These are phyloP conservation scores for Syngnathus floridae DNA, from an alignment of 2,113 vertebrate genomes.

Conservation along the genomic window DNA sequence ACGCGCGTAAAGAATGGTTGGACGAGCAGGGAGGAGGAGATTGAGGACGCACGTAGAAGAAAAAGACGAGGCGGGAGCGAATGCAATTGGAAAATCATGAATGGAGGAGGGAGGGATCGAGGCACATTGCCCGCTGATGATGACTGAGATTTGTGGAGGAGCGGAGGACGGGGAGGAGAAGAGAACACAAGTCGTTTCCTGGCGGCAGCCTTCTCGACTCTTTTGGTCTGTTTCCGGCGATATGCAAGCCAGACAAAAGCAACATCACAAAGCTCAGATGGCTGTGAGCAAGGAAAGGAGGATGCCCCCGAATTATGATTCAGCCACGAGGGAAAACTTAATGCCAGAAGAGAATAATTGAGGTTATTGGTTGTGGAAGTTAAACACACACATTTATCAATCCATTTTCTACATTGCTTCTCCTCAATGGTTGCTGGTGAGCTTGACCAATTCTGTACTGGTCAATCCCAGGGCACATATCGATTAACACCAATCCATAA, in stretches of 20 bases:
- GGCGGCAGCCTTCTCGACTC: slow-evolving; percentile 29
- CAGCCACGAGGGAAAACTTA: slow-evolving; percentile 17
- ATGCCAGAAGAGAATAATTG: slow-evolving; percentile 34
- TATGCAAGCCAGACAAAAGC: slow-evolving; percentile 33
- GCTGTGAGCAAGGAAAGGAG: slow-evolving; percentile 34
- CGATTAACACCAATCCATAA: background rate
- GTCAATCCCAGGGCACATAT: background rate
- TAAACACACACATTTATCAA: background rate
- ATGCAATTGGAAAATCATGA: slow-evolving; percentile 24
- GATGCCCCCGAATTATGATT: slow-evolving; percentile 59
- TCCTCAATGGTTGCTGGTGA: background rate
- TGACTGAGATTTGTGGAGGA: slow-evolving; percentile 62
- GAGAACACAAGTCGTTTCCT: slow-evolving; percentile 56
- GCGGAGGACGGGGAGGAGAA: slow-evolving; percentile 57
- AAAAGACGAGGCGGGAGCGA: slow-evolving; percentile 24
- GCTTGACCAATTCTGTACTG: background rate
- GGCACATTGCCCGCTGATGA: slow-evolving; percentile 59
- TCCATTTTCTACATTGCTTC: background rate
- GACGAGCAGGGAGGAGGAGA: slow-evolving; percentile 56
- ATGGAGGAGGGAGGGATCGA: slow-evolving; percentile 21
- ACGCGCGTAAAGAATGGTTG: slow-evolving; percentile 55
- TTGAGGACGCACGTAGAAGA: slow-evolving; percentile 39
- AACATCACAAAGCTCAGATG: slow-evolving; percentile 20
- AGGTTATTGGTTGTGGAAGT: slow-evolving; percentile 32
- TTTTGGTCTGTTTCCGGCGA: slow-evolving; percentile 68